Conservation (phyloP, 1,140 invertebrate genomes). For the Lordiphosa stackelbergi region DNA sequence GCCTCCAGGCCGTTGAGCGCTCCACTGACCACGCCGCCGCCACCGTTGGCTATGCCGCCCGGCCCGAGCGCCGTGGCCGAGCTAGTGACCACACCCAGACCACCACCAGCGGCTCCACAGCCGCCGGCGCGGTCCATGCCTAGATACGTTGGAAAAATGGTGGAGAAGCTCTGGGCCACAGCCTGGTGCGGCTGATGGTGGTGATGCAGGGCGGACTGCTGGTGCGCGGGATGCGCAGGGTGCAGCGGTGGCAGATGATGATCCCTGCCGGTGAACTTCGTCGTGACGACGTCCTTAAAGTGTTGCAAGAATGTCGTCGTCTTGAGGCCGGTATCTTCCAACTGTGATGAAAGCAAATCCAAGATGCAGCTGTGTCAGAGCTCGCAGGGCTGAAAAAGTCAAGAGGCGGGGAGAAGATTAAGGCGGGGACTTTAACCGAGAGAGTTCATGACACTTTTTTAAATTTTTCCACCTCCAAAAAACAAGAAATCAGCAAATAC, state of each 20-base stretch:
- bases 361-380: constrained; percentile 66
- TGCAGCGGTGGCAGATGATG: constrained; percentile 74
- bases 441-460: neutral
- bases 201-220: constrained; percentile 68
- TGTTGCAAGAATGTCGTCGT: constrained; percentile 77
- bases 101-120: constrained; percentile 64
- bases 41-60: constrained; percentile 60
- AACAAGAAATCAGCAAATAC: no score
- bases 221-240: constrained; percentile 66
- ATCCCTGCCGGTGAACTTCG: constrained; percentile 76
- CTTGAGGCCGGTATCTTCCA: constrained; percentile 77
- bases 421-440: neutral
- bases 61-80: constrained; percentile 78
- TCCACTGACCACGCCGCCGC: constrained; percentile 79
- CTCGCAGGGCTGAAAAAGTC: constrained; percentile 46
- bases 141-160: constrained; percentile 76
- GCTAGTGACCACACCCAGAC: constrained; percentile 77
- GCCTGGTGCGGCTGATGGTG: constrained; percentile 75
- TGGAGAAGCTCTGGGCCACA: constrained; percentile 75
- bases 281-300: constrained; percentile 77
- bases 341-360: constrained; percentile 71
- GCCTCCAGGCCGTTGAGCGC: constrained; percentile 81
- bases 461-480: no score
- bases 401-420: neutral
- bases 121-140: constrained; percentile 75